Evolutionary conservation across 1,140 invertebrate genomes (phyloP).

Genomic region (Phymastichus coffea): DNA sequence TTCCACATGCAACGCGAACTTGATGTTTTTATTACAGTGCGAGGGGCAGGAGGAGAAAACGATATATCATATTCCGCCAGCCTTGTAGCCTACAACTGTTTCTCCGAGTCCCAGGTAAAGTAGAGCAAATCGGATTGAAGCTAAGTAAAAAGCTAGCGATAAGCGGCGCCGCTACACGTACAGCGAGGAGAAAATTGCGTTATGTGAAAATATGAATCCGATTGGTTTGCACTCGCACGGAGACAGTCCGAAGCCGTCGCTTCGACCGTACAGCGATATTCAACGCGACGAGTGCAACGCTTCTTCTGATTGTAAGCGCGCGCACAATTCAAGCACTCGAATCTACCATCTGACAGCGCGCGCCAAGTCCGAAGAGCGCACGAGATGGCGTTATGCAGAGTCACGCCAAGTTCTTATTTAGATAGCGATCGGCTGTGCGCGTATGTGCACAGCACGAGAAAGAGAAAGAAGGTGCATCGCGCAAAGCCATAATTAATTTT

Average conservation of each 20-base stretch:
- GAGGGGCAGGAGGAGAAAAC: not conserved
- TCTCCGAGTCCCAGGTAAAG: too few species aligned
- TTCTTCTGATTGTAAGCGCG: constrained; percentile 18
- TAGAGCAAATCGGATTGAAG: not conserved
- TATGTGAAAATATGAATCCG: not conserved
- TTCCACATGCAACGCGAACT: not conserved
- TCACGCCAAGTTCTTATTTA: constrained; percentile 42
- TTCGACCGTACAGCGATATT: constrained; percentile 24
- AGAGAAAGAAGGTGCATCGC: too few species aligned
- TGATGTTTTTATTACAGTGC: not conserved
- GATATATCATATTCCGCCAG: not conserved
- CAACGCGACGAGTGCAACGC: constrained; percentile 24
- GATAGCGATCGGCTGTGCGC: constrained; percentile 33
- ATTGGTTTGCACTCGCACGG: not conserved
- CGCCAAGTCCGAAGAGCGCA: too few species aligned
- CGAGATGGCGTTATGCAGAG: too few species aligned
- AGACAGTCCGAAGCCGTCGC: constrained; percentile 5
- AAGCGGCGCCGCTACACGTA: too few species aligned
- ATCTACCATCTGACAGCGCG: constrained; percentile 5
- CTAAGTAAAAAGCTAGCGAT: too few species aligned
- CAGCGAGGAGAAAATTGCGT: not conserved
- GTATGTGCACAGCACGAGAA: not conserved
- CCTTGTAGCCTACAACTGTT: not conserved
- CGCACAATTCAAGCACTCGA: constrained; percentile 3
- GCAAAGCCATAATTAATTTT: constrained; percentile 42